Evolutionary conservation across 2,888 invertebrate species (phyloP).

Genomic region (Hyposoter didymator): DNA sequence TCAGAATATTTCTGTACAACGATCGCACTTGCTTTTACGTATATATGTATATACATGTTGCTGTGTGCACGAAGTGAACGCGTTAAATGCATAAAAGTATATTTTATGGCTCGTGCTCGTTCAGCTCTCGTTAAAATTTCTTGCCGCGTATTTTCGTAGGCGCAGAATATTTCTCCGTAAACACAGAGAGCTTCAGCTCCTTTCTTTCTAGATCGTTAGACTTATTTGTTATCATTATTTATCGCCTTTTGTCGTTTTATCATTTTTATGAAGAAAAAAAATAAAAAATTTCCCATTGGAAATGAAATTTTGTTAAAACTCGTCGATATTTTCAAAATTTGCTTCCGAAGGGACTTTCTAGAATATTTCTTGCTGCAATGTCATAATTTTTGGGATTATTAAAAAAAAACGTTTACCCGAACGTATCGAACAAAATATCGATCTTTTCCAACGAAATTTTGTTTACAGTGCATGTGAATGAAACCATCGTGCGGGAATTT

Average conservation of each 20-base stretch:
- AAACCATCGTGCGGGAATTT: too few species aligned
- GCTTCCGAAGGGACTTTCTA: too few species aligned
- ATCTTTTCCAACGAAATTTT: too few species aligned
- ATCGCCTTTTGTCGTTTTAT: background rate
- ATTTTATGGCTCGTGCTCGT: conserved; percentile 72
- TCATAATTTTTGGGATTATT: too few species aligned
- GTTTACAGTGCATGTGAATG: too few species aligned
- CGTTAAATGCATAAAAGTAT: conserved; percentile 58
- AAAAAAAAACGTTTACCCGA: too few species aligned
- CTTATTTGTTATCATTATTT: background rate
- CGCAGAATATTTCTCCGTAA: conserved; percentile 41
- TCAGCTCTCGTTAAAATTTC: conserved; percentile 7
- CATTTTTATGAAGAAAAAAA: too few species aligned
- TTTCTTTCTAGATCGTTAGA: background rate
- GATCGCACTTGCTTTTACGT: background rate
- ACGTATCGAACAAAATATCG: too few species aligned
- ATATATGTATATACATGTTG: background rate
- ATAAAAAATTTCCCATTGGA: too few species aligned
- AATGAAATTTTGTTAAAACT: too few species aligned
- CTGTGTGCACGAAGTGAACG: conserved; percentile 37
- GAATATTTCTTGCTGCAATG: too few species aligned
- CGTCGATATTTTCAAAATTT: too few species aligned
- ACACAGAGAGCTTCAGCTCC: conserved; percentile 10
- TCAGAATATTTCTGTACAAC: background rate
- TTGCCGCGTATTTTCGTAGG: conserved; percentile 32